Evolutionary conservation across 2,797 vertebrate genomes (phyloP), one percentile per base, ranked within the genome.

Genomic region (Otolemur crassicaudatus): DNA sequence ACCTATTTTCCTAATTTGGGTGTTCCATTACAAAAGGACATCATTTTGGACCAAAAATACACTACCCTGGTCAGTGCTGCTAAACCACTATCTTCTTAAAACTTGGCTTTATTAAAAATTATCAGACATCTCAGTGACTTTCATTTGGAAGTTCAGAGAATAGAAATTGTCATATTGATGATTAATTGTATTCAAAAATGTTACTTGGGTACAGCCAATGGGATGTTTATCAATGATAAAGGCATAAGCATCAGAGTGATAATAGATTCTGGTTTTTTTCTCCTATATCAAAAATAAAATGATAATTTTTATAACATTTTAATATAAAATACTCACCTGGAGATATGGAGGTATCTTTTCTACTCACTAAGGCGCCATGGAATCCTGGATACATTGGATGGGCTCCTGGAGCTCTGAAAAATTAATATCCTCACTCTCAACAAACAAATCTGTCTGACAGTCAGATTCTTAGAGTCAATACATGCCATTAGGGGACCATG

Each of bases 141-240:
- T 90, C 92, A 69, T 84, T 94, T 97, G 81, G n/a, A 65, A 76
- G 96, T 88, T 90, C 65, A 79, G 0, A 4, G 82, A 87, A 89
- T 70, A 70, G 90, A 46, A 96, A 95, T 87, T 95, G 49, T 95
- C 83, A 92, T 67, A 31, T 65, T 96, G 86, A 97, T 70, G 97
- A 87, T 69, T 87, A 14, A 20, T 31, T 72, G 0, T 40, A 90
- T 67, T 84, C 29, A 72, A 31, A 76, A 79, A 94, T 65, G 75
- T 22, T 53, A 22, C 25, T 91, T 93, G 53, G 3, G 4, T 61
- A 56, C 83, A 31, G 20, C 31, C 27, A n/a, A 92, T 34, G 13
- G 8, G 27, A 27, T 61, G 2, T 40, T 86, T 89, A 53, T 79
- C 49, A 75, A 13, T 43, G 10, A 60, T 63, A 22, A 83, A 70